Percentiles rank a stretch among this genome's conserved stretches.
Conservation (phyloP, 2,888 invertebrate genomes). For the Apamea anceps region DNA sequence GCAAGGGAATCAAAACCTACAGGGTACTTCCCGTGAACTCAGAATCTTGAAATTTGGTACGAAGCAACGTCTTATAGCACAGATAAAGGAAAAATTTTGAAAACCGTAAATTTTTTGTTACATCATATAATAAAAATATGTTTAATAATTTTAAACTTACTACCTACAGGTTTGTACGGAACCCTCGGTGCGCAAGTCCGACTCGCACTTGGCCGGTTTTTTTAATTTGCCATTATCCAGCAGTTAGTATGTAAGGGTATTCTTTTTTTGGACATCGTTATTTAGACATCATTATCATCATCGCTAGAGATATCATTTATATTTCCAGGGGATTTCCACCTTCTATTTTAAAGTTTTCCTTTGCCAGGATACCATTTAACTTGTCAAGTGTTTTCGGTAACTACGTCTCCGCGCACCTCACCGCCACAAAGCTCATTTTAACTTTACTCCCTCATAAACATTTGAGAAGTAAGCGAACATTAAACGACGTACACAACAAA, state of each 20-base stretch:
- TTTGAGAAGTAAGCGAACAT: constrained; percentile 52
- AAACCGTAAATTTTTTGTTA: too few relatives aligned
- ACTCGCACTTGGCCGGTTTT: too few relatives aligned
- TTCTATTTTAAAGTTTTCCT: constrained; percentile 6
- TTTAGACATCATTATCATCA: too few relatives aligned
- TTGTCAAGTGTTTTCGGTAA: constrained; percentile 21
- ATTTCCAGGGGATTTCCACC: neutral
- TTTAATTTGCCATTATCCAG: neutral
- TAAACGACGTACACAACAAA: constrained; percentile 63
- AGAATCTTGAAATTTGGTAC: too few relatives aligned
- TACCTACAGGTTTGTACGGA: too few relatives aligned
- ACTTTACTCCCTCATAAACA: constrained; percentile 45
- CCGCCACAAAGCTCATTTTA: constrained; percentile 20
- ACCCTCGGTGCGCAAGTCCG: too few relatives aligned
- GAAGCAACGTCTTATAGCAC: too few relatives aligned
- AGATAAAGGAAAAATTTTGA: too few relatives aligned
- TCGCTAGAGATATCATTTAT: neutral
- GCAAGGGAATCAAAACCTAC: too few relatives aligned
- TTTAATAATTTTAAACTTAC: too few relatives aligned
- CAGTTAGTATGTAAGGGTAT: neutral
- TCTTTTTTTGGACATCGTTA: neutral
- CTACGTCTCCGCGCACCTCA: neutral
- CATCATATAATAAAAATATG: too few relatives aligned
- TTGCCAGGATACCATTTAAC: constrained; percentile 5
- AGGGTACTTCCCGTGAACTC: too few relatives aligned